Evolutionary conservation across 1,140 invertebrate genomes (phyloP), one percentile per base, ranked within the genome.

Genomic region (Bombus haemorrhoidalis): DNA sequence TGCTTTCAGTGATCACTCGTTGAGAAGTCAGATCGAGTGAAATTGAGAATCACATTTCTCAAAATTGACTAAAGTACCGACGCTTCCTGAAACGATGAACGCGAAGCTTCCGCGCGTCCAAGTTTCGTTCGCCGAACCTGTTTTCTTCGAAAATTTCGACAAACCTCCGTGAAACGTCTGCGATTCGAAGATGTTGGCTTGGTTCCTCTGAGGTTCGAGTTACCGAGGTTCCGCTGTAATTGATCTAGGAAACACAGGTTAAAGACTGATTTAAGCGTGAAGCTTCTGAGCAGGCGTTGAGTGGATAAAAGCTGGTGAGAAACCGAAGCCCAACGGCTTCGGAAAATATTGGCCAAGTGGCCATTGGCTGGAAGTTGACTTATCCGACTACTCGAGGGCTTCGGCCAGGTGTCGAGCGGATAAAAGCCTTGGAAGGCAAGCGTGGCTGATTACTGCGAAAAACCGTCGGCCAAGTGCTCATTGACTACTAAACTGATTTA

Each of bases 271-370:
- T 25, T 25, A 25, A 32, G 12, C 15, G 8, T 25, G 6, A 6
- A 43, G 39, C n/a, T n/a, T 13, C 71, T 73, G n/a, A 32, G n/a
- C 13, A 12, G 41, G 41, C 22, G 41, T 47, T 34, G 47, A 74
- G 41, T 74, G 72, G 41, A 34, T 47, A 53, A 75, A 75, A 47
- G n/a, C 32, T 22, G 3, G 43, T 22, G 73, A 34, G 73, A 75
- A 73, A n/a, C 13, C 71, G 39, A 43, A 34, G 43, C 41, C 41
- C 72, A 47, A n/a, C 72, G 47, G 47, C 18, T 74, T 34, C 18
- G 28, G n/a, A 13, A 75, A 75, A 75, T 75, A 75, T 75, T 75
- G 41, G 73, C 73, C 41, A 43, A 75, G 43, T 53, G 41, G 72
- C 72, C 18, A 32, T 28, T 32, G 71, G 28, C 41, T 43, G 41